Evolutionary conservation across 2,797 vertebrate species (phyloP), one percentile per base, ranked within the genome.

Genomic region (Molossus molossus): DNA sequence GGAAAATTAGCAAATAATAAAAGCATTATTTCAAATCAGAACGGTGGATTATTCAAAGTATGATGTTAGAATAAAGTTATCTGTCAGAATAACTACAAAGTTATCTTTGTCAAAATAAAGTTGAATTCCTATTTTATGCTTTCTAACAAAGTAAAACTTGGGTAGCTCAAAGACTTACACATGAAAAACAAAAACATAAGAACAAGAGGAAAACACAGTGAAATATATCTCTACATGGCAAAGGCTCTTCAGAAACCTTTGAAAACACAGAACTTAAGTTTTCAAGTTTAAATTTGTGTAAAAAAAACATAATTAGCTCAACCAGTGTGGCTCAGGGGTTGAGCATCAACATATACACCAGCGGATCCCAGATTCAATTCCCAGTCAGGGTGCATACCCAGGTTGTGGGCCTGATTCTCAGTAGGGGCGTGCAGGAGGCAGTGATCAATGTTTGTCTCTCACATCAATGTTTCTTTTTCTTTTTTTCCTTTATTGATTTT

Each of bases 1-100:
- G 27, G 18, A 93, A 89, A 94, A 72, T 27, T 13, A 88, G 40
- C 65, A 94, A 94, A 82, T 75, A 91, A 89, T 73, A 83, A 72
- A 91, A 55, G 17, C 27, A 29, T 1, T 50, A 84, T 57, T 80
- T 94, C 79, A 93, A 80, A 81, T 79, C n/a, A 87, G 55, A 94
- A 94, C 18, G 18, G 27, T 81, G 18, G 37, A 92, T 76, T 10
- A 48, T 3, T 55, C 57, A 89, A 58, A 7, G 58, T 45, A 85
- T 9, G 23, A 45, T 62, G n/a, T 33, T 23, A 58, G 23, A 58
- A 57, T 60, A 90, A 84, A 37, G 11, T 57, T 50, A 73, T 62
- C 69, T 85, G 23, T 58, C 17, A 60, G 17, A 87, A 14, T 58
- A 84, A 67, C 10, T 76, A 1, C 67, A 58, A 77, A 60, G 15